These are phyloP conservation scores for Mormoops blainvillei DNA, from an alignment of 2,113 vertebrate species.

Conservation along the genomic window DNA sequence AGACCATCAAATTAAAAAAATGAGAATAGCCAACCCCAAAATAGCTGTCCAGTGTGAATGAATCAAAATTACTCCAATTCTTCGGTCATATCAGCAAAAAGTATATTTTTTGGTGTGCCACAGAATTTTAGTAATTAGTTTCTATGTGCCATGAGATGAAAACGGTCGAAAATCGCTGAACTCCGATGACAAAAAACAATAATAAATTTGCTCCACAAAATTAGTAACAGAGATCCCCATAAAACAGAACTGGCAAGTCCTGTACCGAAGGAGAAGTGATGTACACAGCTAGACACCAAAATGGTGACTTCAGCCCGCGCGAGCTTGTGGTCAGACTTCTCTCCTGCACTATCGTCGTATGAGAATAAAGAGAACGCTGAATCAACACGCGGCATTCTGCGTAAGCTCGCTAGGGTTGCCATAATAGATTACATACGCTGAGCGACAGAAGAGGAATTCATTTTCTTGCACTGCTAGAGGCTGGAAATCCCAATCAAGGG, in stretches of 20 bases:
- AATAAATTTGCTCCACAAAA: too few relatives aligned
- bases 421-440: neutral
- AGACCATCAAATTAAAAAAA: too few relatives aligned
- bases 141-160: too few relatives aligned
- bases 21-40: too few relatives aligned
- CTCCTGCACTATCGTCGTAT: rapidly evolving
- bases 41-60: too few relatives aligned
- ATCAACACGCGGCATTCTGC: neutral
- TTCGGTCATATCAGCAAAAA: too few relatives aligned
- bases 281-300: neutral
- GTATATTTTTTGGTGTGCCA: too few relatives aligned
- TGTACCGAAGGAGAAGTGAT: neutral
- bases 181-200: too few relatives aligned
- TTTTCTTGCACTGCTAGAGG: neutral
- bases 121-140: too few relatives aligned
- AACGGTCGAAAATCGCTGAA: too few relatives aligned
- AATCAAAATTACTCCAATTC: too few relatives aligned
- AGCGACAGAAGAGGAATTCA: neutral
- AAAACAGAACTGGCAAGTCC: neutral
- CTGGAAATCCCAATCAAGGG: neutral
- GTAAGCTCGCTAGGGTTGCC: neutral
- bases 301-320: neutral
- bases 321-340: too few relatives aligned
- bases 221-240: neutral
- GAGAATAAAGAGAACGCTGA: neutral